Percentiles rank a stretch among this genome's conserved stretches.
Conservation (phyloP, 2,113 vertebrate species). For the Tyrannus savana region DNA sequence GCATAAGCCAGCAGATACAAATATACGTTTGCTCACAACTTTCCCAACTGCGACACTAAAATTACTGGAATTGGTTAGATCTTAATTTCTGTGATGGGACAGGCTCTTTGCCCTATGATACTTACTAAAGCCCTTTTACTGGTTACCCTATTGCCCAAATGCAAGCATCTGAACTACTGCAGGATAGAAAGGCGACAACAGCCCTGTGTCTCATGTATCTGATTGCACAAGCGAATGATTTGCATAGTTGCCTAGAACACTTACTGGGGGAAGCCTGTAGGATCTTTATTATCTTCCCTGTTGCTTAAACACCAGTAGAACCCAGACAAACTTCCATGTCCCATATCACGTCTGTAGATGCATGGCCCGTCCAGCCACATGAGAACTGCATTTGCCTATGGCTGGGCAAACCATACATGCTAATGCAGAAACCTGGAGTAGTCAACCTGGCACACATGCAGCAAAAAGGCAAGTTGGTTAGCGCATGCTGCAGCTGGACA, state of each 20-base stretch:
- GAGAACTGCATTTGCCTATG: neutral
- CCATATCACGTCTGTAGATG: neutral
- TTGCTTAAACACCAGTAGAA: neutral
- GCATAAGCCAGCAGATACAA: fast-evolving
- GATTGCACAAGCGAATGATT: neutral
- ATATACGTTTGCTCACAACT: neutral
- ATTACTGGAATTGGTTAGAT: neutral
- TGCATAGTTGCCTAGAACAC: neutral
- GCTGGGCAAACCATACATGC: neutral
- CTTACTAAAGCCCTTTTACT: neutral
- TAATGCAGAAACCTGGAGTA: neutral
- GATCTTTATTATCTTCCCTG: neutral
- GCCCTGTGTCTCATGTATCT: neutral
- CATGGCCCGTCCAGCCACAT: neutral
- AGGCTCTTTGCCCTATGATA: neutral
- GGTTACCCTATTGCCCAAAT: neutral
- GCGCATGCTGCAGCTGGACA: neutral
- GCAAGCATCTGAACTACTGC: neutral
- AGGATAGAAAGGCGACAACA: neutral
- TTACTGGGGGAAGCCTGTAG: neutral
- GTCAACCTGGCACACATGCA: neutral
- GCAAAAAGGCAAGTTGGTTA: neutral
- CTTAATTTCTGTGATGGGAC: neutral
- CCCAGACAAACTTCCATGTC: neutral
- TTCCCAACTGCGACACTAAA: neutral